Conservation (phyloP, 1,140 invertebrate genomes). For the Frieseomelitta varia region DNA sequence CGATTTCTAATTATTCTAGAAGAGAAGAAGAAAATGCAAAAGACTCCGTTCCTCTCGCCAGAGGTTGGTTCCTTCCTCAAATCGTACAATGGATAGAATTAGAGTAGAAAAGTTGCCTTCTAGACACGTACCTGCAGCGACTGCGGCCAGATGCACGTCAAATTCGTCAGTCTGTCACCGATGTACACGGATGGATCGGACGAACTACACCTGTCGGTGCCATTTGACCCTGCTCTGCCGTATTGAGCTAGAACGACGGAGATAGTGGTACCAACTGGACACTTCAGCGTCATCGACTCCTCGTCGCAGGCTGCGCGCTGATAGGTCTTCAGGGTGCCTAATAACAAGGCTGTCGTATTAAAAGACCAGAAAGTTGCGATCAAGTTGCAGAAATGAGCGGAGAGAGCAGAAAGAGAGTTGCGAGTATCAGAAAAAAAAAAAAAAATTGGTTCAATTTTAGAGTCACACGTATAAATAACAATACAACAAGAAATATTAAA, state of each 20-base stretch:
- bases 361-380: slow-evolving; percentile 41
- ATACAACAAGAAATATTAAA: no score
- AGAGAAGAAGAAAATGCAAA: background rate
- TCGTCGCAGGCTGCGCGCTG: slow-evolving; percentile 94
- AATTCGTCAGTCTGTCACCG: slow-evolving; percentile 73
- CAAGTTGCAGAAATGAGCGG: background rate
- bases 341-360: slow-evolving; percentile 88
- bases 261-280: slow-evolving; percentile 93
- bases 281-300: slow-evolving; percentile 90
- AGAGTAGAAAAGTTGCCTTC: background rate
- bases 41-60: background rate
- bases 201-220: slow-evolving; percentile 78
- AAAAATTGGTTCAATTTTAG: no score
- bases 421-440: no score
- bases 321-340: slow-evolving; percentile 93
- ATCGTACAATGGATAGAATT: no score
- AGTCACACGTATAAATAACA: no score
- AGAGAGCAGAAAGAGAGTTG: background rate
- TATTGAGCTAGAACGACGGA: slow-evolving; percentile 91
- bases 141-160: slow-evolving; percentile 83
- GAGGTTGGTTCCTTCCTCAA: background rate
- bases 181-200: slow-evolving; percentile 64
- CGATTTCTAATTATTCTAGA: background rate
- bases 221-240: slow-evolving; percentile 80
- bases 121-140: slow-evolving; percentile 83